These are phyloP conservation scores for Megathymus violae DNA, from an alignment of 1,140 invertebrate genomes.

Conservation along the genomic window DNA sequence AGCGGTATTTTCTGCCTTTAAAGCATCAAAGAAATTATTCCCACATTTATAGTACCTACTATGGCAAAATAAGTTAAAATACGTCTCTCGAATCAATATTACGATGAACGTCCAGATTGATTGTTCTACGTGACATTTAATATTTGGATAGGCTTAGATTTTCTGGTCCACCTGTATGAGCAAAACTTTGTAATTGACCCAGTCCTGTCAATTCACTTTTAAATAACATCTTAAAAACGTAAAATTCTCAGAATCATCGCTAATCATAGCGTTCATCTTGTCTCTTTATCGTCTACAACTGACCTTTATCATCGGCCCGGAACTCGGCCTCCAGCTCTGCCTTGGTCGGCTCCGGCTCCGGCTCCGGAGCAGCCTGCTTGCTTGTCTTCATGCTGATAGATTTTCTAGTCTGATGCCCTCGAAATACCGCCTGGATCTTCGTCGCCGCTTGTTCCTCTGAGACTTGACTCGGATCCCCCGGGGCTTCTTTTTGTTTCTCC, in stretches of 20 bases:
- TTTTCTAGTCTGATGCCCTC: slow-evolving; percentile 88
- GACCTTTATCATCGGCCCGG: slow-evolving; percentile 90
- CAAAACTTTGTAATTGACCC: no score
- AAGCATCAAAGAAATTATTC: slow-evolving; percentile 12
- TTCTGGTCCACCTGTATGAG: no score
- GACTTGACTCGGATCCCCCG: slow-evolving; percentile 44
- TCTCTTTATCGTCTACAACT: slow-evolving; percentile 41
- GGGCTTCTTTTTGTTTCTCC: slow-evolving; percentile 58
- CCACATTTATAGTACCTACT: no score
- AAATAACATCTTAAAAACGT: no score
- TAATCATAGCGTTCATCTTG: no score
- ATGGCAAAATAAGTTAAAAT: no score
- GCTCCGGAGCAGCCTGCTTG: slow-evolving; percentile 63
- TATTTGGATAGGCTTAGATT: no score
- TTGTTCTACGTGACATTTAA: no score
- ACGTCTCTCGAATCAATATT: no score
- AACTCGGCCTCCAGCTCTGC: slow-evolving; percentile 91
- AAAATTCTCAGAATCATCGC: no score
- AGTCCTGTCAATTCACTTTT: no score
- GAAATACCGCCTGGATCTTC: slow-evolving; percentile 89
- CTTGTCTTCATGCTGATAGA: slow-evolving; percentile 84
- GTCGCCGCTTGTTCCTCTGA: slow-evolving; percentile 86
- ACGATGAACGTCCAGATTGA: no score
- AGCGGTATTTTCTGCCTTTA: slow-evolving; percentile 1
- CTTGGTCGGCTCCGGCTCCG: slow-evolving; percentile 87